Percentiles rank a stretch among this genome's conserved stretches.
phyloP scores from a whole-genome alignment of 2,113 vertebrate species.

The Anhinga rufa region DNA sequence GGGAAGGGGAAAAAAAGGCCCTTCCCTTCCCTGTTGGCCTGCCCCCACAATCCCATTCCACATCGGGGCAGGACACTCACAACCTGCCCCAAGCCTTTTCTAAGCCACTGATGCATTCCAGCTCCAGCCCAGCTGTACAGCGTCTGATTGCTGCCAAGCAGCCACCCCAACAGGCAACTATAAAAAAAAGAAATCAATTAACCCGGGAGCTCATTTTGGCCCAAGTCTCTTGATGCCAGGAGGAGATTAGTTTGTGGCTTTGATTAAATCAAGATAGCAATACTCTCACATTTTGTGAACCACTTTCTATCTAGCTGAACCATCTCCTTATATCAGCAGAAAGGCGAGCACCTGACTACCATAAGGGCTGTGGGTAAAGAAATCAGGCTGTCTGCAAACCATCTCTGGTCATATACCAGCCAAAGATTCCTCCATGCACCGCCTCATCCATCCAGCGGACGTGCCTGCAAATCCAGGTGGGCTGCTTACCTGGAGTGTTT shows the following conservation, averaged over 20 bases:
- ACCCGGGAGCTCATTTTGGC: neutral
- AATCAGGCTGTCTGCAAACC: neutral
- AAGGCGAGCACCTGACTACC: neutral
- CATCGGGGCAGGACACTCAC: neutral
- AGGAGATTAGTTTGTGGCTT: slow-evolving; percentile 46
- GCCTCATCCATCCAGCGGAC: neutral
- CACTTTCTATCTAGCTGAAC: neutral
- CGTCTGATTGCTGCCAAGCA: neutral
- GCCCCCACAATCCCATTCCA: neutral
- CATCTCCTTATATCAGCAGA: neutral
- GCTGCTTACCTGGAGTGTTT: neutral
- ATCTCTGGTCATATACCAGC: neutral
- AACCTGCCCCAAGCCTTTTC: neutral
- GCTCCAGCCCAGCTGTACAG: neutral
- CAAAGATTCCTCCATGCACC: neutral
- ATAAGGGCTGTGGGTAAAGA: neutral
- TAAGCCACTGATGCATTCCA: neutral
- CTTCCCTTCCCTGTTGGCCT: neutral
- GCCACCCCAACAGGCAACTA: neutral
- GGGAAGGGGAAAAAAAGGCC: neutral
- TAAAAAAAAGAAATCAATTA: slow-evolving; percentile 61
- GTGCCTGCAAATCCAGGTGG: neutral
- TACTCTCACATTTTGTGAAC: neutral
- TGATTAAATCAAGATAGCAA: slow-evolving; percentile 28
- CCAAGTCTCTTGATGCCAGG: slow-evolving; percentile 26